phyloP scores from a whole-genome alignment of 2,113 vertebrate species.

The Cyphomyrus plagiostoma region DNA sequence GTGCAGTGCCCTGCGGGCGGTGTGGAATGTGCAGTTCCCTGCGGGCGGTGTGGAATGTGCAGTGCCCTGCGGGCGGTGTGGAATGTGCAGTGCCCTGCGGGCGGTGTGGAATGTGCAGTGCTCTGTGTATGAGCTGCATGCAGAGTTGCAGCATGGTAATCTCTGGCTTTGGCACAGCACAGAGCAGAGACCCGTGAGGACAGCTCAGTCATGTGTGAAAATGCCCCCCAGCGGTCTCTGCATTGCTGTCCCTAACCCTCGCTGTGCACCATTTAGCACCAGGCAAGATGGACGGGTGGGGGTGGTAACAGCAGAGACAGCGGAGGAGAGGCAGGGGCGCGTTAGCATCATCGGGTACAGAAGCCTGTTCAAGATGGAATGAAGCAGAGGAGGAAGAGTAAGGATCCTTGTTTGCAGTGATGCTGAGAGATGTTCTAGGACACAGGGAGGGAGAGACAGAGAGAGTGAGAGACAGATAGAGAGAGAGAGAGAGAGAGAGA shows the following conservation, averaged over 20 bases:
- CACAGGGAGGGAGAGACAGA: not conserved
- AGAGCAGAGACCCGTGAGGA: not conserved
- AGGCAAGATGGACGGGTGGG: not conserved
- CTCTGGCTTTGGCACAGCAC: not conserved
- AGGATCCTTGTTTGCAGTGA: not conserved
- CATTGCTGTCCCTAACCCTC: not conserved
- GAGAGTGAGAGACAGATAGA: too few relatives aligned
- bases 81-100: not conserved
- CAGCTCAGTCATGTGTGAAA: slow-evolving; percentile 6
- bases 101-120: not conserved
- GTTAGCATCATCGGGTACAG: not conserved
- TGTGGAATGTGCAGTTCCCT: not conserved
- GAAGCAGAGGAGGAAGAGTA: not conserved
- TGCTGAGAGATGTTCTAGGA: not conserved
- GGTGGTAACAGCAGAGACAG: not conserved
- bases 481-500: too few relatives aligned
- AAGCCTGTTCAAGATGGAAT: not conserved
- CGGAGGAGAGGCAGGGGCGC: not conserved
- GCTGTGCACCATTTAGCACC: not conserved
- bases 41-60: too few relatives aligned
- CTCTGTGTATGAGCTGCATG: not conserved
- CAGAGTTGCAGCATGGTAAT: not conserved
- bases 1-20: not conserved
- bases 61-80: not conserved
- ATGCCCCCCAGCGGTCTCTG: not conserved